Base-by-base conservation (phyloP, 2,888 invertebrate species). In the Chrysopilus asiliformis region DNA sequence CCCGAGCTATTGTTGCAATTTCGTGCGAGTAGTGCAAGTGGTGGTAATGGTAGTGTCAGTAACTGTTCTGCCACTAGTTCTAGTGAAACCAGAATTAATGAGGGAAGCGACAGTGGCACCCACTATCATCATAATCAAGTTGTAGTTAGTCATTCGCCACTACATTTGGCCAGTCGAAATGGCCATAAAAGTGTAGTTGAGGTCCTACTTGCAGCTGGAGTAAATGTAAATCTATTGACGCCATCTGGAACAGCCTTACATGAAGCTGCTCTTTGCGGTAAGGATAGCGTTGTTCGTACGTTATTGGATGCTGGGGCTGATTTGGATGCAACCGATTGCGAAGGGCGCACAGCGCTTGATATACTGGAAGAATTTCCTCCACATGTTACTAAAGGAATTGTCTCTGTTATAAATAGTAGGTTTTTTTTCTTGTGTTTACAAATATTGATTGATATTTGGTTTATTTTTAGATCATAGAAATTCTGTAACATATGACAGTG, bases 141-240 rank as follows among this genome's bases (percentile, higher is more conserved):
- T 50, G 61, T 74, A 34, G 79, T 79, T 57, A 70, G 79, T 41
- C 79, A 86, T 54, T 83, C 93, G 8, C 84, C 91, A 2, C 70
- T 95, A n/a, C 94, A 94, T 61, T 70, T 90, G 45, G 94, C 94
- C 42, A 85, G 89, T 56, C 77, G 86, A 47, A 89, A 91, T 66
- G 95, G 94, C 5, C 85, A 86, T 64, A 80, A 79, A 61, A 74
- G 74, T 36, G 85, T 93, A 25, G 91, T 93, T 20, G 76, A 79
- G 50, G 75, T 81, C 1, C 67, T 94, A 3, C 68, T 93, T 33
- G 73, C 78, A 9, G 82, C 86, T 13, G 91, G 91, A 0, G 79
- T 91, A 50, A 79, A 85, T 57, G 85, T 91, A 4, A 91, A 94
- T 64, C 72, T 83, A 20, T 68, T 82, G 48, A 89, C 91, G 10